Percentiles rank a stretch among this genome's conserved stretches.
These are phyloP conservation scores for Tipula confusa DNA, from an alignment of 2,888 invertebrate species.

Conservation along the genomic window DNA sequence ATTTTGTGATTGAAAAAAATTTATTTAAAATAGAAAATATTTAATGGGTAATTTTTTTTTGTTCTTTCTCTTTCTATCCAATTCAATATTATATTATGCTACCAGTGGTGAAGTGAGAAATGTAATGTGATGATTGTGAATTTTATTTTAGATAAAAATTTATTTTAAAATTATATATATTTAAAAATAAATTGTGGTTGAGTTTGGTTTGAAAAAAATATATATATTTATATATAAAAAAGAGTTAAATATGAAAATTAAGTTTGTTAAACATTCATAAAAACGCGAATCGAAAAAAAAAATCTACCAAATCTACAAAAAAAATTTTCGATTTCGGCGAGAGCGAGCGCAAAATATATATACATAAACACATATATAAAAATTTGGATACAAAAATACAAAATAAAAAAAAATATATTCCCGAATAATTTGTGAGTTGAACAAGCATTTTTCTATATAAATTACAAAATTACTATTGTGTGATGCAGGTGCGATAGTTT, in stretches of 20 bases:
- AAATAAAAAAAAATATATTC: neutral
- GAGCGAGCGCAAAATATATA: neutral
- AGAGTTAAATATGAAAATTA: neutral
- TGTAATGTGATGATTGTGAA: neutral
- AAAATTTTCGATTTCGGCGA: neutral
- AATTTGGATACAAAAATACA: neutral
- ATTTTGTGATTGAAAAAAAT: neutral
- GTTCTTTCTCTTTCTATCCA: slow-evolving; percentile 1
- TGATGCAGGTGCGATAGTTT: neutral
- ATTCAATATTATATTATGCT: neutral
- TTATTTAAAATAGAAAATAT: neutral
- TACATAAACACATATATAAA: neutral
- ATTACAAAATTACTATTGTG: neutral
- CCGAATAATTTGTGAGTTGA: slow-evolving; percentile 14
- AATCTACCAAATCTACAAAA: neutral
- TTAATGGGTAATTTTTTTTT: neutral
- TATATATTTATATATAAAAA: neutral
- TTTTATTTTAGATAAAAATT: neutral
- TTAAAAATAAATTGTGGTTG: neutral
- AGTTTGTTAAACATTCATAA: neutral
- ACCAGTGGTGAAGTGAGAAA: neutral
- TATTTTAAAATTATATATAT: neutral
- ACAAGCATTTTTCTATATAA: neutral
- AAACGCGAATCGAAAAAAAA: neutral
- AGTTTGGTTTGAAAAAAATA: neutral